Base-by-base conservation (phyloP, 2,113 vertebrate genomes). In the Thomomys bottae region DNA sequence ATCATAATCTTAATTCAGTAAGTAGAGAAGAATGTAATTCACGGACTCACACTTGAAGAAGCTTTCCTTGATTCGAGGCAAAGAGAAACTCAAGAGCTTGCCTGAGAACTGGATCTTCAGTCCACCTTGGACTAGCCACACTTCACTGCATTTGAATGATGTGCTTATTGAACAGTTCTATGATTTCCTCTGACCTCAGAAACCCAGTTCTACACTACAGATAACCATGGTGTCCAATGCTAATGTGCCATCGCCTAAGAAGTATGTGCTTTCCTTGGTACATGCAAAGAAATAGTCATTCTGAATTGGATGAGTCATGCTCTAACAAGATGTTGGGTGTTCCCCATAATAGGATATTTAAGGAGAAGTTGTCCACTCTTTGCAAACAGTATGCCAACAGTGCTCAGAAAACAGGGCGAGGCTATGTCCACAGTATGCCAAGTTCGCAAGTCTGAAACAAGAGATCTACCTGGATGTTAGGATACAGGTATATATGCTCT, bases 361-460 rank as follows among this genome's bases (percentile, higher is more conserved):
- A 34, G 11, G 20, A 45, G 30, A 78, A 63, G 28, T 0, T 9
- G 6, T 2, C 3, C 11, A 26, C 3, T 66, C 38, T 18, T 73
- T 3, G 12, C 3, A 59, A 28, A 15, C 2, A 42, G 2, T 8
- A 6, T 2, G n/a, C 11, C 10, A 15, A 5, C 4, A 57, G 57
- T 0, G 3, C 23, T 54, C 8, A 28, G 28, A 78, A 78, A 14
- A 38, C 0, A 8, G 30, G 32, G 45, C 3, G 21, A 36, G 5
- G 3, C 30, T 63, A 34, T 5, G 1, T 49, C 34, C 9, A 24
- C 0, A 7, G 26, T 36, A 21, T 36, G 21, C 24, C 32, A 30
- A 5, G 6, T 1, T 23, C 20, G 15, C 32, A 54, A 15, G 1
- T 63, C 36, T 75, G 24, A 80, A 78, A 24, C 9, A 28, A 54